Percentiles rank a stretch among this genome's conserved stretches.
phyloP scores from a whole-genome alignment of 2,888 invertebrate genomes.

The Beris morrisii region DNA sequence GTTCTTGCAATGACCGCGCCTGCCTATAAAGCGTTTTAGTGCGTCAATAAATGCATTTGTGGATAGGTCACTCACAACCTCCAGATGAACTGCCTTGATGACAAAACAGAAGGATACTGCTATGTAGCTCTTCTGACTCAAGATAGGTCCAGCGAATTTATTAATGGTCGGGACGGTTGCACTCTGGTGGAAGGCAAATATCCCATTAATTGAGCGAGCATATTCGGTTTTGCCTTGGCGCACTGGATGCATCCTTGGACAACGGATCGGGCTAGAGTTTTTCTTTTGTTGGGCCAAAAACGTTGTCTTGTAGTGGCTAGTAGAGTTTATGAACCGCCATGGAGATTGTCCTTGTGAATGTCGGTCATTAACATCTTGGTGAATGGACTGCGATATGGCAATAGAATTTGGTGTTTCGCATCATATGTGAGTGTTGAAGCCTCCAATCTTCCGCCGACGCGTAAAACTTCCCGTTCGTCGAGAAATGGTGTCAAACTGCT shows the following conservation, averaged over 20 bases:
- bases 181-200: slow-evolving; percentile 14
- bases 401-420: slow-evolving; percentile 19
- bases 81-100: slow-evolving; percentile 32
- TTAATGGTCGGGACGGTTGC: too few relatives aligned
- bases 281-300: slow-evolving; percentile 42
- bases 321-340: slow-evolving; percentile 21
- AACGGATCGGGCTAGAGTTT: slow-evolving; percentile 35
- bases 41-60: slow-evolving; percentile 26
- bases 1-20: slow-evolving; percentile 29
- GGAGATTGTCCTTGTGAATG: slow-evolving; percentile 19
- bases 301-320: slow-evolving; percentile 35
- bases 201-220: slow-evolving; percentile 42
- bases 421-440: not conserved
- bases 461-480: slow-evolving; percentile 25
- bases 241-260: slow-evolving; percentile 39
- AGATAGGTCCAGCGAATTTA: too few relatives aligned
- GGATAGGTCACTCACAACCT: slow-evolving; percentile 19
- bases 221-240: slow-evolving; percentile 33
- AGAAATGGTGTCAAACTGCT: slow-evolving; percentile 26
- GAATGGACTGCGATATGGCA: slow-evolving; percentile 40
- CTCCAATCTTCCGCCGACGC: slow-evolving; percentile 34
- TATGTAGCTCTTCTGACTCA: slow-evolving; percentile 31
- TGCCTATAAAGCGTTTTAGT: slow-evolving; percentile 20
- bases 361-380: slow-evolving; percentile 26
- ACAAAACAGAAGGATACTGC: slow-evolving; percentile 30